Evolutionary conservation across 2,888 invertebrate genomes (phyloP), one percentile per base, ranked within the genome.

Genomic region (Schizotus pectinicornis): DNA sequence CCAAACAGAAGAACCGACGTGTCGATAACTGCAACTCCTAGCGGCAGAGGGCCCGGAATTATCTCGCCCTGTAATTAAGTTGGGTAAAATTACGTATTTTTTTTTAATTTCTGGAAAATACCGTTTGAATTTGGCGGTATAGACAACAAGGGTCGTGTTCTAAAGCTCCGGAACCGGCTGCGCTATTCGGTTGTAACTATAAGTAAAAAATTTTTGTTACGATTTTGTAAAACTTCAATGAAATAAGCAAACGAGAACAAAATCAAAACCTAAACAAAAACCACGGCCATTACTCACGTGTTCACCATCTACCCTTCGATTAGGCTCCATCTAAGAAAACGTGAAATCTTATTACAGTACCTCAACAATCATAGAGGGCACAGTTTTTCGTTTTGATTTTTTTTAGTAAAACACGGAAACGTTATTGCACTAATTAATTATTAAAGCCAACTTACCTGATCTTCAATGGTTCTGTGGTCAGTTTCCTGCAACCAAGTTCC

Each of bases 401-500:
- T 30, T 7, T 5, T 30, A 6, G 30, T 39, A 14, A 39, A 39
- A 7, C 13, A 13, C 30, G n/a, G 14, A 11, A 30, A 45, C 11
- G 11, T 35, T 35, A 9, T 35, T 35, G n/a, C 6, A 33, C n/a
- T 45, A 13, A 45, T 42, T 31, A 13, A 6, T 12, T 33, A 11
- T 11, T n/a, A 45, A 7, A 51, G 7, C 1, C 9, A 31, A 73
- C 74, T 70, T 81, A 97, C 97, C 89, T 98, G 98, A 82, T 98
- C 97, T 81, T 98, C 98, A 65, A 98, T 95, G 42, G 92, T 92
- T 61, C 94, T 90, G 79, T 98, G 97, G 79, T 98, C 97, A 0
- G 95, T 96, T 76, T 98, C 96, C 77, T 95, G 94, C 36, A 97
- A 85, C 94, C 96, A 96, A 46, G 95, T 94, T 7, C 96, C 96